phyloP scores from a whole-genome alignment of 2,113 vertebrate genomes.

The Peromyscus leucopus region DNA sequence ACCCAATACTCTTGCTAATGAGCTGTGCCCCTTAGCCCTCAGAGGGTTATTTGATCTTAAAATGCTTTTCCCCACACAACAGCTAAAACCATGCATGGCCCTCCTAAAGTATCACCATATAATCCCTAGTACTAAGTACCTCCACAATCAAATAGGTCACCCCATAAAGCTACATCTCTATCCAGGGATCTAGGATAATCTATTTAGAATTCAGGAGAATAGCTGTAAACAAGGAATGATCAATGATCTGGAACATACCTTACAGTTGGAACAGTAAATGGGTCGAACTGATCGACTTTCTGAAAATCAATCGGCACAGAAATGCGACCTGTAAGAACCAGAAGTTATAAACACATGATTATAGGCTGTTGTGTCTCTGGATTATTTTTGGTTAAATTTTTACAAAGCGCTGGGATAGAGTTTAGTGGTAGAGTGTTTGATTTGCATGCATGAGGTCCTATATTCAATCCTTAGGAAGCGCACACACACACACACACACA shows the following conservation, averaged over 20 bases:
- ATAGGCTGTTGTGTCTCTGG: neutral
- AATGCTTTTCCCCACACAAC: neutral
- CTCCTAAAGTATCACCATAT: neutral
- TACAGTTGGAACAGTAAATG: slow-evolving; percentile 96
- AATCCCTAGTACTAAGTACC: neutral
- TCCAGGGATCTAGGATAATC: neutral
- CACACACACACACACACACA: neutral
- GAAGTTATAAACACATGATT: slow-evolving; percentile 63
- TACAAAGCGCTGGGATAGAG: neutral
- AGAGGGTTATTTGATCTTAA: slow-evolving; percentile 48
- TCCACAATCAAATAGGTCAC: neutral
- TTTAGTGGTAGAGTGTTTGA: neutral
- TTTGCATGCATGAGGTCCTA: neutral
- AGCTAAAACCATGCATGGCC: slow-evolving; percentile 44
- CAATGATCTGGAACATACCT: slow-evolving; percentile 79
- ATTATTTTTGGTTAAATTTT: slow-evolving; percentile 7
- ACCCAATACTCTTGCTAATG: neutral
- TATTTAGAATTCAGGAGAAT: slow-evolving; percentile 48
- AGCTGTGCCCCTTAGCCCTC: neutral
- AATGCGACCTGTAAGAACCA: slow-evolving; percentile 88
- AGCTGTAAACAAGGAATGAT: slow-evolving; percentile 11
- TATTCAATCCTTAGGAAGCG: neutral
- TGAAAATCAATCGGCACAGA: slow-evolving; percentile 96
- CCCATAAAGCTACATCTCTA: neutral
- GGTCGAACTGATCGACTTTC: slow-evolving; percentile 94